Base-by-base conservation (phyloP, 1,140 invertebrate species). In the Leptopilina clavipes region DNA sequence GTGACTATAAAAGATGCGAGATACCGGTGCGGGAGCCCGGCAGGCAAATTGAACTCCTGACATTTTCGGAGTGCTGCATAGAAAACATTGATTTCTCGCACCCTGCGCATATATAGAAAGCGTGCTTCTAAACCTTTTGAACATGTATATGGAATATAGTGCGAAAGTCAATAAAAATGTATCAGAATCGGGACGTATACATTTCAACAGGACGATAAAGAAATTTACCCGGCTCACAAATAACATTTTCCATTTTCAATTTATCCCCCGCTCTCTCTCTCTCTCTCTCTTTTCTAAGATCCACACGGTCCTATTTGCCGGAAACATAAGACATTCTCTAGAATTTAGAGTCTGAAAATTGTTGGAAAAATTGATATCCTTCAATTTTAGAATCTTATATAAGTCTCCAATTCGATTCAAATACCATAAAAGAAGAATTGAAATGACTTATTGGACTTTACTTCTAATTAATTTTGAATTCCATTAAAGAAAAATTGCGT, bases 151-250 rank as follows among this genome's bases (percentile, higher is more conserved):
- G 37, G 2, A 40, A 40, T 31, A 31, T 65, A 65, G 22, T 52
- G 48, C 48, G 48, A 52, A 52, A 52, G 48, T 31, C 59, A 65
- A 65, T 37, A 65, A 65, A 65, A 65, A 65, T 65, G 59, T 22
- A 65, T 65, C 14, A 31, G 14, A 31, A 65, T 31, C 59, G 59
- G 25, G 25, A 31, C 25, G 25, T 31, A n/a, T n/a, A 59, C 54
- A 10, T 31, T 31, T 65, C 14, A 31, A n/a, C 14, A 25, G 25
- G 25, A 65, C 25, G 59, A 8, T 12, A 65, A 22, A 37, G 12
- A 65, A 65, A 31, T 65, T 65, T 22, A 65, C 7, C 22, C 25
- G n/a, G n/a, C 25, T n/a, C 25, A 14, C 3, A n/a, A 22, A 31
- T 7, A 65, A 65, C 25, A n/a, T 65, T 65, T 65, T 31, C 25